Percentiles rank a stretch among this genome's conserved stretches.
Evolutionary conservation across 2,888 invertebrate species (phyloP).

Genomic region (Rhagium mordax): DNA sequence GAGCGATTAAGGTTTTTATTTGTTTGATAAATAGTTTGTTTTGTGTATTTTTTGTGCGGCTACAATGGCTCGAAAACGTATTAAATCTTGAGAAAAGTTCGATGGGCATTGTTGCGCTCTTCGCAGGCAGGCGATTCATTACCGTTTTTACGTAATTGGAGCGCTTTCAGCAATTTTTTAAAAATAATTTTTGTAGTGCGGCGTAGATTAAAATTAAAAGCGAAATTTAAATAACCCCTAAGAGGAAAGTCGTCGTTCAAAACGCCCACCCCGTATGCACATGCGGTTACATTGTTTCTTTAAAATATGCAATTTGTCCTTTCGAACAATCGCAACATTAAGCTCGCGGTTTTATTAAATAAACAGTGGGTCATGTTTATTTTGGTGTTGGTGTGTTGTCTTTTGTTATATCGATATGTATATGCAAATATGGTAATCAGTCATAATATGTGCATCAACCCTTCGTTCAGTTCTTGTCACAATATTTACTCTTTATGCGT

Average conservation of each 20-base stretch:
- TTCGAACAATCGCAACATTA: neutral
- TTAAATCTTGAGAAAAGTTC: conserved; percentile 42
- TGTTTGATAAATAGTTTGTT: conserved; percentile 62
- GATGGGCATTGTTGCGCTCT: too few species aligned
- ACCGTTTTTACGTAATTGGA: too few species aligned
- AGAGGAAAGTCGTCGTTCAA: too few species aligned
- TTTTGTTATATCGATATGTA: conserved; percentile 52
- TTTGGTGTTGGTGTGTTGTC: conserved; percentile 47
- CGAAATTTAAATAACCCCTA: too few species aligned
- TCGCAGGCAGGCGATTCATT: too few species aligned
- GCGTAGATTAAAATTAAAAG: too few species aligned
- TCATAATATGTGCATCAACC: conserved; percentile 39
- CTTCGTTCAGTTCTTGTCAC: conserved; percentile 57
- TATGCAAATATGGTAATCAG: conserved; percentile 53
- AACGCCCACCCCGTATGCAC: too few species aligned
- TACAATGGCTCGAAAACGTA: conserved; percentile 42
- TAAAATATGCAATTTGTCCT: neutral
- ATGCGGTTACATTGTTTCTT: too few species aligned
- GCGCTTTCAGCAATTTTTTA: too few species aligned
- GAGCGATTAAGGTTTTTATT: conserved; percentile 56
- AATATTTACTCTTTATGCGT: conserved; percentile 60
- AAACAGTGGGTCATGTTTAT: conserved; percentile 42
- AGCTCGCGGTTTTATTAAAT: neutral
- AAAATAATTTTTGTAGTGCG: too few species aligned
- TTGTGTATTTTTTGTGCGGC: conserved; percentile 50